Evolutionary conservation across 2,113 vertebrate genomes (phyloP).

Genomic region (Planiliza haematocheilus): DNA sequence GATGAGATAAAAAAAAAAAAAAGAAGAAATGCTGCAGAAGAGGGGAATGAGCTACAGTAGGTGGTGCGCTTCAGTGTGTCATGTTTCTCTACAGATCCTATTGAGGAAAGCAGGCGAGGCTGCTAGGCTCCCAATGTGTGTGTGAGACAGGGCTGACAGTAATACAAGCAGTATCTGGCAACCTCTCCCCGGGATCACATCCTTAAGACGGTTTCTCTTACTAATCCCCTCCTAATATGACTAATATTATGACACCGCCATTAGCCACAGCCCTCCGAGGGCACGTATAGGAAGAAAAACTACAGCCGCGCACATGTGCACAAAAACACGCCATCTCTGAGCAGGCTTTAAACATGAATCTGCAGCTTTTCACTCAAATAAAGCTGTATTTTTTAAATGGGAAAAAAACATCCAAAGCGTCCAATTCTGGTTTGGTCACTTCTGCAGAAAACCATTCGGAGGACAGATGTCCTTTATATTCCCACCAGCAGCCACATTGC

Average conservation of each 20-base stretch:
- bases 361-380: slow-evolving; percentile 11
- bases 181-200: slow-evolving; percentile 73
- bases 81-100: slow-evolving; percentile 69
- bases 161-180: slow-evolving; percentile 75
- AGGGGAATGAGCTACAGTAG: slow-evolving; percentile 64
- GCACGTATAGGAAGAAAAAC: slow-evolving; percentile 20
- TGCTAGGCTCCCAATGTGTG: slow-evolving; percentile 63
- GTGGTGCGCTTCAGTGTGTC: slow-evolving; percentile 69
- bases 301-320: slow-evolving; percentile 6
- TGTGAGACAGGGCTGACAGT: slow-evolving; percentile 67
- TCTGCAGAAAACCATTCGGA: slow-evolving; percentile 12
- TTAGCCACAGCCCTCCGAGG: slow-evolving; percentile 64
- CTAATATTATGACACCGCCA: slow-evolving; percentile 76
- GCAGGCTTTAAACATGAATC: slow-evolving; percentile 12
- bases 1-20: slow-evolving; percentile 58
- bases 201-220: slow-evolving; percentile 73
- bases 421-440: background rate
- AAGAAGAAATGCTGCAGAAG: slow-evolving; percentile 35
- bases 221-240: slow-evolving; percentile 79
- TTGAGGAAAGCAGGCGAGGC: slow-evolving; percentile 66
- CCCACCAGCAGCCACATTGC: slow-evolving; percentile 24
- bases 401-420: background rate
- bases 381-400: background rate
- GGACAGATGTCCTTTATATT: slow-evolving; percentile 4
- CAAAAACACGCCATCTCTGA: slow-evolving; percentile 3